Base-by-base conservation (phyloP, 2,797 vertebrate genomes). In the Geotrypetes seraphini region DNA sequence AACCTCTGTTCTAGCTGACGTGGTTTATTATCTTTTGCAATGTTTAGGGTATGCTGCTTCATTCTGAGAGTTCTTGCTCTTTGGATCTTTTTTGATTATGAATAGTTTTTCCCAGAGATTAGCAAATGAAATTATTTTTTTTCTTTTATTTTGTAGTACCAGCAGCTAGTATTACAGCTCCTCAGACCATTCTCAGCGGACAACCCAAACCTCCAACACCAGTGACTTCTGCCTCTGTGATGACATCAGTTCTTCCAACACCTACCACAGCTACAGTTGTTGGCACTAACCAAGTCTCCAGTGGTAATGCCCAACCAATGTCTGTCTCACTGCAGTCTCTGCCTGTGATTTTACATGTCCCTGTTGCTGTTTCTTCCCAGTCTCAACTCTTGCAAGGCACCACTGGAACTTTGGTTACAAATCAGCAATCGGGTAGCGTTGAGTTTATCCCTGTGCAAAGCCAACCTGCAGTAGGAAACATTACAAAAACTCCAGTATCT, bases 401-500 rank as follows among this genome's bases (percentile, higher is more conserved):
- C 50, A 47, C 82, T 16, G 82, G 79, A 22, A 81, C 79, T 39
- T 59, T 86, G 58, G 71, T 86, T 50, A 73, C 81, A 9, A 84
- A 73, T 50, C 82, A 83, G 14, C 79, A 67, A 12, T 64, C 82
- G 25, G 77, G 78, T 54, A 80, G 34, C 0, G 74, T 86, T 50
- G 83, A 85, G 40, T 85, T 86, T 60, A 80, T 86, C 63, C 73
- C 77, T 1, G 82, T 83, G 17, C 82, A 86, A 48, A 84, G 75
- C 36, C 57, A 75, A 1, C 63, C 83, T 33, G 41, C 78, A 35
- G 66, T 82, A 57, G 69, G 71, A 52, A 71, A 50, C 53, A 64
- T 85, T 51, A 65, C 69, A 55, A 85, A 86, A 73, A 67, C 75
- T n/a, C 41, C 77, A 22, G 57, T 81, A 12, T 63, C 83, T 27